Conservation (phyloP, 2,888 invertebrate genomes). For the Sarcophaga variegata region DNA sequence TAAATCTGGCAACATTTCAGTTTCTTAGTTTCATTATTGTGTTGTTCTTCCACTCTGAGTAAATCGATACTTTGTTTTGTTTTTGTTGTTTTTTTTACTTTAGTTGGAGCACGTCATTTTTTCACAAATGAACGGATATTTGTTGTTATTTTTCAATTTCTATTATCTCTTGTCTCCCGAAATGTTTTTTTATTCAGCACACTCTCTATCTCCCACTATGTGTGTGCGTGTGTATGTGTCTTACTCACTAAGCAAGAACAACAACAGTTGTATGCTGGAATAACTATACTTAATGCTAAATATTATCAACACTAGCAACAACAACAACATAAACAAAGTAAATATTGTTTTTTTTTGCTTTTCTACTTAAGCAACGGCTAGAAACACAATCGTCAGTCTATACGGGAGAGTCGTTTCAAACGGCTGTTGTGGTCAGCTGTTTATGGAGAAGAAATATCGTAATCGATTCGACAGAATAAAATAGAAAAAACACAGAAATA, state of each 20-base stretch:
- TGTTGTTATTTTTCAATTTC: not conserved
- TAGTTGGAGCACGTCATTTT: not conserved
- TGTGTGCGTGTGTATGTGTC: not conserved
- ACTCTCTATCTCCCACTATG: not conserved
- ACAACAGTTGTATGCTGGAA: constrained; percentile 5
- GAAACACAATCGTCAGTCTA: constrained; percentile 61
- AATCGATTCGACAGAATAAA: constrained; percentile 28
- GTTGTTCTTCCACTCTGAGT: not conserved
- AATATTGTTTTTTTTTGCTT: not conserved
- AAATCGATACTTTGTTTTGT: constrained; percentile 5
- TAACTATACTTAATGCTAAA: constrained; percentile 35
- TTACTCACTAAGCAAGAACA: not conserved
- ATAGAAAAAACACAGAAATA: constrained; percentile 19
- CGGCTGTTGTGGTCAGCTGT: constrained; percentile 47
- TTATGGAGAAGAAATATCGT: constrained; percentile 10
- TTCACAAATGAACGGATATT: no score
- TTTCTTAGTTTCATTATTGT: not conserved
- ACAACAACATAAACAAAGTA: constrained; percentile 19
- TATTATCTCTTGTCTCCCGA: constrained; percentile 10
- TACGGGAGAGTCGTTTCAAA: constrained; percentile 64
- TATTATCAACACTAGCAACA: constrained; percentile 38
- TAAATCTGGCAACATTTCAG: constrained; percentile 1
- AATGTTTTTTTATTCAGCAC: not conserved
- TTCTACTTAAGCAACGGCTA: constrained; percentile 31
- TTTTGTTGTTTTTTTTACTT: not conserved